These are phyloP conservation scores for Cervus canadensis DNA, from an alignment of 2,113 vertebrate genomes.

Conservation along the genomic window DNA sequence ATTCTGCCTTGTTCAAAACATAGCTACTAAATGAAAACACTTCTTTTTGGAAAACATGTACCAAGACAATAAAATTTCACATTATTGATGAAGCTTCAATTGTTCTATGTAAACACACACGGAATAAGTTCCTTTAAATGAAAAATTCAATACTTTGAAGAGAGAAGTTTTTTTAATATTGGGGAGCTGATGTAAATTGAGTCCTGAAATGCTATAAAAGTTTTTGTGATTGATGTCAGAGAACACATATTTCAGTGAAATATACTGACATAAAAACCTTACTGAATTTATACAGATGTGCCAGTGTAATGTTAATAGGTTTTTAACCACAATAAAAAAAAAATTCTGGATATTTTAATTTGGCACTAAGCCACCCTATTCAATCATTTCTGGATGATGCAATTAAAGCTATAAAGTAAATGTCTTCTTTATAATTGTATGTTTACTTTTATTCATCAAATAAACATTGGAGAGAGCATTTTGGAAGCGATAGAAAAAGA, in stretches of 20 bases:
- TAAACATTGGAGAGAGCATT: neutral
- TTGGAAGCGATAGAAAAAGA: neutral
- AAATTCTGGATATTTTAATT: neutral
- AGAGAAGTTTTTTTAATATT: neutral
- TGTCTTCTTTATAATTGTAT: conserved; percentile 4
- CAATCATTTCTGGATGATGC: neutral
- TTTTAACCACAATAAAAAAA: neutral
- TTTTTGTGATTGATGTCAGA: neutral
- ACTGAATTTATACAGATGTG: neutral
- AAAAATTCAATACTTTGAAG: conserved; percentile 21
- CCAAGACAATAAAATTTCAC: neutral
- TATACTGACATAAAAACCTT: neutral
- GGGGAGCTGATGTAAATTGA: neutral
- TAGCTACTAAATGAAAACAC: neutral
- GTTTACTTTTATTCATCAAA: conserved; percentile 11
- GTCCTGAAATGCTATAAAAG: neutral
- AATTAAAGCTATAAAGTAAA: neutral
- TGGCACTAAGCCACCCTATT: neutral
- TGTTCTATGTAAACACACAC: neutral
- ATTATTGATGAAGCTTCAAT: conserved; percentile 3
- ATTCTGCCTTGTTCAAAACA: neutral
- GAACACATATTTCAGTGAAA: conserved; percentile 3
- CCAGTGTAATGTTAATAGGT: neutral
- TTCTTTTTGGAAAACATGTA: neutral
- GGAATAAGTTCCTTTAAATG: conserved; percentile 26